Percentiles rank a stretch among this genome's conserved stretches.
phyloP scores from a whole-genome alignment of 2,113 vertebrate species.

The Dicaeum eximium region DNA sequence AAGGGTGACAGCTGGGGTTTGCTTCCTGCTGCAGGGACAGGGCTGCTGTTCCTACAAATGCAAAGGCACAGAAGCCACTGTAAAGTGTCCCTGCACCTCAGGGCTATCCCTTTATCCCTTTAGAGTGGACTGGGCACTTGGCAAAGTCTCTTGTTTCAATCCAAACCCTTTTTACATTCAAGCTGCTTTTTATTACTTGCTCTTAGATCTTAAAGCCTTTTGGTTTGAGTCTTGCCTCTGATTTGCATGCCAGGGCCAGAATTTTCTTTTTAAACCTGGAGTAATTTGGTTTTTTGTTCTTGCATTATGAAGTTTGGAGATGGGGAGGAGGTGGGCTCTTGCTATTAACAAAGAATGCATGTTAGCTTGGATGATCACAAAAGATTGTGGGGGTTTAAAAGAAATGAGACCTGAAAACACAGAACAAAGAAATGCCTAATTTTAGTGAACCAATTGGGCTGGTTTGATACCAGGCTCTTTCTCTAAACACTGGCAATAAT shows the following conservation, averaged over 20 bases:
- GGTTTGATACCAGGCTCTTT: background rate
- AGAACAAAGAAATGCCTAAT: background rate
- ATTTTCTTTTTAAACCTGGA: background rate
- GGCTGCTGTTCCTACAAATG: background rate
- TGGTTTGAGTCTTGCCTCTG: background rate
- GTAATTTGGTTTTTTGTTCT: background rate
- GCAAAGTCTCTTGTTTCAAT: background rate
- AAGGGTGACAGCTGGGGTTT: background rate
- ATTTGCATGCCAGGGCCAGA: background rate
- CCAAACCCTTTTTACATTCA: background rate
- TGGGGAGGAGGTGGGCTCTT: background rate
- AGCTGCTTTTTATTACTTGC: conserved; percentile 51
- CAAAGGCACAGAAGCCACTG: background rate
- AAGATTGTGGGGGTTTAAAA: background rate
- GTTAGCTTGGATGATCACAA: background rate
- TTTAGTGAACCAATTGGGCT: background rate
- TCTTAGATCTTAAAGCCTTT: conserved; percentile 28
- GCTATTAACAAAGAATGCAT: background rate
- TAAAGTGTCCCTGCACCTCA: background rate
- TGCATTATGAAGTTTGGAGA: background rate
- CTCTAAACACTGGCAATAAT: background rate
- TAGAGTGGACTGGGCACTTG: background rate
- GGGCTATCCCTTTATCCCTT: background rate
- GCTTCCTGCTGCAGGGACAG: background rate
- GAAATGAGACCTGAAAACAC: background rate